Evolutionary conservation across 2,113 vertebrate species (phyloP), one percentile per base, ranked within the genome.

Genomic region (Rutilus rutilus): DNA sequence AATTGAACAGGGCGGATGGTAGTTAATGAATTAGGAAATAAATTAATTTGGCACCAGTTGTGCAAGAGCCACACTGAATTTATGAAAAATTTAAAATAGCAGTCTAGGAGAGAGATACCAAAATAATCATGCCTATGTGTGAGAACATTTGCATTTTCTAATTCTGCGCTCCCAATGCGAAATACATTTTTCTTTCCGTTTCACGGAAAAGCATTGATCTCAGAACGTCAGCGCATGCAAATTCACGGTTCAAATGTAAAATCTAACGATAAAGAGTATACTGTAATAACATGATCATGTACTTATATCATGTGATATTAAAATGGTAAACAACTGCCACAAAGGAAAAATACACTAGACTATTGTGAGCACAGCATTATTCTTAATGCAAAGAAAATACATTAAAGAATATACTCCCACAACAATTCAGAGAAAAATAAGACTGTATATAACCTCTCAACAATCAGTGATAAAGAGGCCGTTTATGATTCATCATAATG

Each of bases 21-120:
- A 91, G 94, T 94, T 95, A 96, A 95, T 90, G 52, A 95, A 95
- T 92, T 92, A 95, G 91, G 93, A 95, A 95, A 96, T 95, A 94
- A 93, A 92, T 93, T 95, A 94, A 95, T 93, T 94, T 89, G 92
- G 93, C 91, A 91, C 84, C 30, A 89, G 88, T 90, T 88, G 85
- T 80, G 90, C 89, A 8, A 42, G 52, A 83, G 47, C 21, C 60
- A 78, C 59, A 82, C 76, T 27, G 82, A 78, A 88, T 90, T 86
- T 88, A 83, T 74, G 57, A 81, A 77, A 88, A 89, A 91, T 89
- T 73, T 36, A 92, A 90, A 89, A 83, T 88, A 90, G 82, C 59
- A 36, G 87, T 59, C 85, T 79, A 74, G 82, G 87, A 84, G 92
- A 90, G 86, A 0, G 77, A 92, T 90, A 77, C 85, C 60, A 90